These are phyloP conservation scores for Mythimna loreyi DNA, from an alignment of 2,888 invertebrate genomes.

Conservation along the genomic window DNA sequence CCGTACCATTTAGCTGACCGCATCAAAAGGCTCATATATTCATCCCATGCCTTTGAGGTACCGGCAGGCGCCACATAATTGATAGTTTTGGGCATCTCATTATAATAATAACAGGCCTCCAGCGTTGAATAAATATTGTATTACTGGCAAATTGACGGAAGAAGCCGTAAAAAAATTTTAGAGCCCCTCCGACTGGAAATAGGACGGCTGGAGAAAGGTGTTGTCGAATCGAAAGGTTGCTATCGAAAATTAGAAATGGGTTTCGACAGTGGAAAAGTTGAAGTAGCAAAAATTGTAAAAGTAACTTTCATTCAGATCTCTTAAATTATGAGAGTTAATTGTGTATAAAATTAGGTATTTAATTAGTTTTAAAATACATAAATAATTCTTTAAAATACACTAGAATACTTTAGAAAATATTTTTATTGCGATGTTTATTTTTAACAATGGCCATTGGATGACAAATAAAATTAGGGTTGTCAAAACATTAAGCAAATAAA, in stretches of 20 bases:
- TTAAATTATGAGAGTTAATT: too few species aligned
- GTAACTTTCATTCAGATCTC: too few species aligned
- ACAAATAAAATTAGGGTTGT: too few species aligned
- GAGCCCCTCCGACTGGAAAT: constrained; percentile 57
- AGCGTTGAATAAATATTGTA: constrained; percentile 86
- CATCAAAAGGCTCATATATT: constrained; percentile 75
- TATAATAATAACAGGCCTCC: constrained; percentile 81
- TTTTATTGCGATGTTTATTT: too few species aligned
- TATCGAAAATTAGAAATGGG: constrained; percentile 20
- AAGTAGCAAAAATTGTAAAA: not conserved
- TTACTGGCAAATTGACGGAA: constrained; percentile 87
- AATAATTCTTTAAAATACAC: not conserved
- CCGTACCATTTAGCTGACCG: constrained; percentile 58
- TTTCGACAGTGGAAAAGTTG: not conserved
- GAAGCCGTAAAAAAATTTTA: constrained; percentile 74
- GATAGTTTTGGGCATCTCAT: constrained; percentile 83
- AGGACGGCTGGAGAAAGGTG: constrained; percentile 50
- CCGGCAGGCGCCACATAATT: constrained; percentile 86
- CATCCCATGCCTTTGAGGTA: constrained; percentile 70
- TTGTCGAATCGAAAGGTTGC: constrained; percentile 27
- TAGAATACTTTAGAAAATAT: too few species aligned
- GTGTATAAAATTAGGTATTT: too few species aligned
- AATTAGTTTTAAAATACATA: too few species aligned
- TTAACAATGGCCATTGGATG: too few species aligned
- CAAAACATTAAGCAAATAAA: too few species aligned